Evolutionary conservation across 2,113 vertebrate species (phyloP).

Genomic region (Lophotis ruficrista): DNA sequence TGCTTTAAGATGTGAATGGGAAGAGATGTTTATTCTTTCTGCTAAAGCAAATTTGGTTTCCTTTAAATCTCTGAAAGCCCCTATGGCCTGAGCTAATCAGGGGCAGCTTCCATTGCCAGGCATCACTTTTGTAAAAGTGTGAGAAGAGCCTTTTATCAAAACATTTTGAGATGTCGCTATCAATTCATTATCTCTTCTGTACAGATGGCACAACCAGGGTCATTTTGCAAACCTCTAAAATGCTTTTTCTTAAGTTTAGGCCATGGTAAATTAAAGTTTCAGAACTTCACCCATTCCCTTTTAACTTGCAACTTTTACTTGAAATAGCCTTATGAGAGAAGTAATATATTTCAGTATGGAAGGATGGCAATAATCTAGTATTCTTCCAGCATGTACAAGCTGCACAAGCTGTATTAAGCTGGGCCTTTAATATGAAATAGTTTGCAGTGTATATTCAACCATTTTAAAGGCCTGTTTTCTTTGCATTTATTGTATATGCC

Average conservation of each 20-base stretch:
- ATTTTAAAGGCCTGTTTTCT: background rate
- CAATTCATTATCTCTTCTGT: constrained; percentile 36
- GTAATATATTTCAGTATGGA: background rate
- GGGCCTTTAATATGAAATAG: background rate
- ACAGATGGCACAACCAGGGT: background rate
- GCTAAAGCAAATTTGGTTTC: constrained; percentile 61
- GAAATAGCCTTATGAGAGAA: background rate
- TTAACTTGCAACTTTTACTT: background rate
- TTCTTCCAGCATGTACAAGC: background rate
- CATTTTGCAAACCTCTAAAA: constrained; percentile 1
- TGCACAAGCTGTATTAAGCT: background rate
- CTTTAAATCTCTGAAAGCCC: constrained; percentile 49
- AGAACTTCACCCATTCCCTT: constrained; percentile 26
- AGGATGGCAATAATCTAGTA: background rate
- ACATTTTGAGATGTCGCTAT: constrained; percentile 31
- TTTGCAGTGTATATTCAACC: background rate
- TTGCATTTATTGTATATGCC: background rate
- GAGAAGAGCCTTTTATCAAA: constrained; percentile 43
- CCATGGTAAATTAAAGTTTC: constrained; percentile 4
- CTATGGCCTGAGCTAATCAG: constrained; percentile 58
- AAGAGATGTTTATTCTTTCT: constrained; percentile 63
- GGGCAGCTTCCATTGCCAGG: constrained; percentile 19
- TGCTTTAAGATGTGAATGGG: constrained; percentile 27
- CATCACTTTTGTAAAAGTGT: constrained; percentile 16
- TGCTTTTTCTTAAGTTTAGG: background rate